Percentiles rank a stretch among this genome's conserved stretches.
Evolutionary conservation across 2,888 invertebrate genomes (phyloP).

Genomic region (Oscheius sp.): DNA sequence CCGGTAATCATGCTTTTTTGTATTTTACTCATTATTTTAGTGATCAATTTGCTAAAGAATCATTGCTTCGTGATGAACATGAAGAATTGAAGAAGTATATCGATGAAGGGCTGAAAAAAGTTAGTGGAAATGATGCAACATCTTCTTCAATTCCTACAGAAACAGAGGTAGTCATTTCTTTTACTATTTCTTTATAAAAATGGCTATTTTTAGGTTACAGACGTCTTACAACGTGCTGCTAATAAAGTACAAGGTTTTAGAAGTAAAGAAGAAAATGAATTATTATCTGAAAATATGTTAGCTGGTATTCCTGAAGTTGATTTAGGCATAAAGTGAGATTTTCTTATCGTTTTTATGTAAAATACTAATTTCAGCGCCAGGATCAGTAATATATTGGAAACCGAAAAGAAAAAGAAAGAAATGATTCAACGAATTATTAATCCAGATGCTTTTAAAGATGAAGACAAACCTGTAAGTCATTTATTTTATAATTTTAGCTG

Average conservation of each 20-base stretch:
- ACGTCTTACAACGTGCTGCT: conserved; percentile 81
- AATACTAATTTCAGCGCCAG: conserved; percentile 81
- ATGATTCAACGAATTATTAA: conserved; percentile 79
- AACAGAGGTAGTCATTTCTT: neutral
- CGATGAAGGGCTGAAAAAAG: conserved; percentile 54
- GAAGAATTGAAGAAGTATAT: conserved; percentile 70
- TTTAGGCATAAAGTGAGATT: conserved; percentile 89
- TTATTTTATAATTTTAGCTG: no score
- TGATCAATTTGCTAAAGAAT: conserved; percentile 71
- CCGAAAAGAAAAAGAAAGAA: conserved; percentile 95
- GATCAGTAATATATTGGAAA: conserved; percentile 97
- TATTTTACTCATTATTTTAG: conserved; percentile 35
- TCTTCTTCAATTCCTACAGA: neutral
- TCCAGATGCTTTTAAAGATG: conserved; percentile 29
- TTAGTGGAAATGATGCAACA: conserved; percentile 10
- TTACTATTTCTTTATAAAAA: neutral
- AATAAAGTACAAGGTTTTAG: conserved; percentile 85
- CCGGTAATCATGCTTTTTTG: conserved; percentile 18
- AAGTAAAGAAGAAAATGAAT: conserved; percentile 91
- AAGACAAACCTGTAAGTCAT: conserved; percentile 12
- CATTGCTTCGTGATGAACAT: conserved; percentile 69
- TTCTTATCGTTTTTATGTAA: neutral
- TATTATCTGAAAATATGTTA: conserved; percentile 99
- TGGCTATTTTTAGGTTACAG: conserved; percentile 27
- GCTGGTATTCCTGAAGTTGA: conserved; percentile 99